A percentile compares a stretch with the other conserved stretches of the same genome.
Conservation (phyloP, 1,140 invertebrate genomes). For the Dreissena polymorpha region DNA sequence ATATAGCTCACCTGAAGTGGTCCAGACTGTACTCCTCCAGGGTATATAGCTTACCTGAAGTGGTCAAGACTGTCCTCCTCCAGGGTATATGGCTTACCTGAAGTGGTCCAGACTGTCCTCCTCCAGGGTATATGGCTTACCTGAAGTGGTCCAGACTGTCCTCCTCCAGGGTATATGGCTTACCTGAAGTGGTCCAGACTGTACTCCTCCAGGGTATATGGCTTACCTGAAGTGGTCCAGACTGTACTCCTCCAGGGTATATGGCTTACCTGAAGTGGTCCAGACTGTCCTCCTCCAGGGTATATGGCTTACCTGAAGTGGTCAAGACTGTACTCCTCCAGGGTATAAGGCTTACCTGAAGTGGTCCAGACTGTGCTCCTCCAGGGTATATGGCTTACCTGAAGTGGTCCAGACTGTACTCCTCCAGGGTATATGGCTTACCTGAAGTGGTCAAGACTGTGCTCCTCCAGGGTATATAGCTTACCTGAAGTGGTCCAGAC, state of each 20-base stretch:
- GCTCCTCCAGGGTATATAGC: slow-evolving; percentile 96
- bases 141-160: too few species aligned
- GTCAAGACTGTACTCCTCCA: too few species aligned
- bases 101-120: slow-evolving; percentile 99
- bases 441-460: slow-evolving; percentile 97
- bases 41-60: slow-evolving; percentile 97
- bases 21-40: slow-evolving; percentile 97
- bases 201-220: slow-evolving; percentile 97
- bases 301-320: slow-evolving; percentile 98
- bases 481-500: too few species aligned
- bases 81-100: slow-evolving; percentile 81
- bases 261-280: slow-evolving; percentile 98
- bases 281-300: slow-evolving; percentile 95
- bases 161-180: too few species aligned
- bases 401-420: too few species aligned
- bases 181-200: slow-evolving; percentile 96
- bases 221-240: too few species aligned
- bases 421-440: too few species aligned
- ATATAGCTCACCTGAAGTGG: slow-evolving; percentile 96
- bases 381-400: slow-evolving; percentile 96
- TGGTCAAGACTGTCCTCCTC: too few species aligned
- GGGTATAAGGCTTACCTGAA: slow-evolving; percentile 88
- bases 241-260: too few species aligned
- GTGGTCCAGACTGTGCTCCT: slow-evolving; percentile 97
- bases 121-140: slow-evolving; percentile 95